Base-by-base conservation (phyloP, 2,113 vertebrate species). In the Trichomycterus rosablanca region DNA sequence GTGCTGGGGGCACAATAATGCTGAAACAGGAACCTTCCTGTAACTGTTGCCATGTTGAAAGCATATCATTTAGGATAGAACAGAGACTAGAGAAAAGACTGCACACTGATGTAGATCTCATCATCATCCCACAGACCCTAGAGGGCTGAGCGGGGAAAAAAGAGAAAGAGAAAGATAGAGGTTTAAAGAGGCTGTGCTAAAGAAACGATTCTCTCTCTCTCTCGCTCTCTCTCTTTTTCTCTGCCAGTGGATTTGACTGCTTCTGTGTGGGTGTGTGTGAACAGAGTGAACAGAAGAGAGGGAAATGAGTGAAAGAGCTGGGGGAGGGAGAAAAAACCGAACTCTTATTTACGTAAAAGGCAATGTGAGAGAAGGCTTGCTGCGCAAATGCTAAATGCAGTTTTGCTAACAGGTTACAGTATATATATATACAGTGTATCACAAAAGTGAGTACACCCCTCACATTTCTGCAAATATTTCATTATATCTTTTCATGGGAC, bases 251-350 rank as follows among this genome's bases (percentile, higher is more conserved):
- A 77, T 82, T 77, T 84, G 81, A 84, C 84, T 83, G 83, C 75
- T 81, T 82, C 84, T 85, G 84, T 86, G 87, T 88, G 84, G 84
- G 87, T 80, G 85, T 84, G 79, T 72, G 79, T 77, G 80, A 84
- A n/a, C n/a, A n/a, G 80, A 84, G 83, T 80, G 74, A 70, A 64
- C 63, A 60, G 82, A 74, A 77, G 76, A 75, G 73, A 55, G 69
- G 76, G 72, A 77, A 72, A 73, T 73, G 76, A 78, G 78, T 80
- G 74, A 83, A 78, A 80, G 75, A 55, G 40, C 19, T 80, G 72
- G 71, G 63, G 78, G 74, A 51, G 63, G 71, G 72, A 73, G 74
- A 68, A 67, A 30, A 44, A 60, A 63, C 52, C 78, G 73, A 81
- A 74, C 79, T 87, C 81, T 86, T 86, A 80, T 84, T 83, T 84